These are phyloP conservation scores for Prunella himalayana DNA, from an alignment of 2,113 vertebrate genomes.

Conservation along the genomic window DNA sequence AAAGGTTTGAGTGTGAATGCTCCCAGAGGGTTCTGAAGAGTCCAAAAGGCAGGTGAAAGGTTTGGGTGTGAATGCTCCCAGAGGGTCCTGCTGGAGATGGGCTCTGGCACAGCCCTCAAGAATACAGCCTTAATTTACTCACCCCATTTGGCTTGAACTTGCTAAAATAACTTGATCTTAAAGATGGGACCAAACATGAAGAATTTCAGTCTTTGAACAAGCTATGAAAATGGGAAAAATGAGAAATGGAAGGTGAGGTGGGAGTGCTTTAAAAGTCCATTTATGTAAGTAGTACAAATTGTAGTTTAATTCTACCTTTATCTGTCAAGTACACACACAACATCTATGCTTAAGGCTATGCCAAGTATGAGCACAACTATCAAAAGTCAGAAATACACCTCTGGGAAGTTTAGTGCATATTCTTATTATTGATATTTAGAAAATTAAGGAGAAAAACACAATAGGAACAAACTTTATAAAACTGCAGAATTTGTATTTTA, in stretches of 20 bases:
- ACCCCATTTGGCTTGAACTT: background rate
- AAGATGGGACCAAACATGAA: background rate
- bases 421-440: background rate
- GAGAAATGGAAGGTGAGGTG: background rate
- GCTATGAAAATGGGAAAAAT: background rate
- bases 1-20: background rate
- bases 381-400: background rate
- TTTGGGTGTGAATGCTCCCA: background rate
- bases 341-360: background rate
- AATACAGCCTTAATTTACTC: background rate
- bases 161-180: background rate
- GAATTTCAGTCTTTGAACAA: background rate
- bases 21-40: background rate
- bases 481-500: background rate
- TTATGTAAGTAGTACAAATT: background rate
- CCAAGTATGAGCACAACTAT: background rate
- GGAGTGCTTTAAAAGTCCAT: background rate
- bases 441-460: background rate
- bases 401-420: background rate
- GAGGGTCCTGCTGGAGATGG: background rate
- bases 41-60: background rate
- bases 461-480: background rate
- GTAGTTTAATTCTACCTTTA: background rate
- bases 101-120: background rate
- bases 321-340: background rate